A percentile compares a stretch with the other conserved stretches of the same genome.
Evolutionary conservation across 2,888 invertebrate genomes (phyloP).

Genomic region (Drosophila anomalipes): DNA sequence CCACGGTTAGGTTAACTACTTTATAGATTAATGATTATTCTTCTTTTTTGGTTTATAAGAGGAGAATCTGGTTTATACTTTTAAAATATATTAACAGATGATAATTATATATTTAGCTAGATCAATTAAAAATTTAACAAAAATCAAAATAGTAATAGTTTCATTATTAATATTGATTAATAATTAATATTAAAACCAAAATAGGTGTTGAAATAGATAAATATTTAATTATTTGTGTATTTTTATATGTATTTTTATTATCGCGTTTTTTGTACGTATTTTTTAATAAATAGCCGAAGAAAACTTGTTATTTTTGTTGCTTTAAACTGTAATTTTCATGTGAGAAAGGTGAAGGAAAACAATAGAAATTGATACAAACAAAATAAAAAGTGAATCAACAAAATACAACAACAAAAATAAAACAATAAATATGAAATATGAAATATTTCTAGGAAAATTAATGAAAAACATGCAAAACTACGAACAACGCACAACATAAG

Average conservation of each 20-base stretch:
- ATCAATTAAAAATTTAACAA: not conserved
- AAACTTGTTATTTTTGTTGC: conserved; percentile 8
- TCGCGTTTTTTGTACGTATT: not conserved
- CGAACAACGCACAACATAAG: conserved; percentile 54
- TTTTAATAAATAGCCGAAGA: not conserved
- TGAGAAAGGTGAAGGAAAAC: conserved; percentile 6
- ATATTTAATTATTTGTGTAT: conserved; percentile 1
- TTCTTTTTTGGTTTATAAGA: not conserved
- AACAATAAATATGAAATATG: not conserved
- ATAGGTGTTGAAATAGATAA: not conserved
- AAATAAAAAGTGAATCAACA: not conserved
- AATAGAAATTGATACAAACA: conserved; percentile 1
- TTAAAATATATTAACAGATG: not conserved
- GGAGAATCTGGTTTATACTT: not conserved
- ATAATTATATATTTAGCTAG: not conserved
- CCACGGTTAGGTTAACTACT: not conserved
- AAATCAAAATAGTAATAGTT: not conserved
- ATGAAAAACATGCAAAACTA: conserved; percentile 47
- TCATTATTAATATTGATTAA: not conserved
- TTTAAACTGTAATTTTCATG: conserved; percentile 1
- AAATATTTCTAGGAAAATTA: not conserved
- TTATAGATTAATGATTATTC: not conserved
- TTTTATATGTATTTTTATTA: not conserved
- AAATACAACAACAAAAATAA: not conserved
- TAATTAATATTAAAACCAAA: not conserved